Conservation (phyloP, 35 echinoderm and acorn worm species). For the Acanthaster planci region DNA sequence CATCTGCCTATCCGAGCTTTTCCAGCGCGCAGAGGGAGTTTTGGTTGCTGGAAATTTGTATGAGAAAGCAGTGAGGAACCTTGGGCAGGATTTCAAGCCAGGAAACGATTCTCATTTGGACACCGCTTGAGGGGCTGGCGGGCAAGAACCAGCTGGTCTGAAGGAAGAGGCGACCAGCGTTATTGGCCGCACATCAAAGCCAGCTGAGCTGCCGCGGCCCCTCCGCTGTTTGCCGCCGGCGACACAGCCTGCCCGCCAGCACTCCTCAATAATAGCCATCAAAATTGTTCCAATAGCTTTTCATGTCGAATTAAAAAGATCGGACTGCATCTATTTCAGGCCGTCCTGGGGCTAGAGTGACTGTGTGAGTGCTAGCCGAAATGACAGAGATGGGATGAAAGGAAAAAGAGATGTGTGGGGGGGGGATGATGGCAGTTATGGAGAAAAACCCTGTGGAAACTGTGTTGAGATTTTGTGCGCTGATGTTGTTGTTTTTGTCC, state of each 20-base stretch:
- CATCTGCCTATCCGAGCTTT: neutral
- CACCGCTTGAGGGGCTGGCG: conserved; percentile 18
- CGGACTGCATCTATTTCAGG: conserved; percentile 43
- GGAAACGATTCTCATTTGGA: conserved; percentile 33
- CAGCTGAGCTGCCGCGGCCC: conserved; percentile 8
- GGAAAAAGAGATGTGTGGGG: too few species aligned
- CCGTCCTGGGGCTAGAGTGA: conserved; percentile 6
- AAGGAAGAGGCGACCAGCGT: conserved; percentile 19
- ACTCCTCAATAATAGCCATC: conserved; percentile 48
- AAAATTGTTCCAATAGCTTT: conserved; percentile 54
- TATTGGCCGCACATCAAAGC: conserved; percentile 31
- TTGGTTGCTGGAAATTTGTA: conserved; percentile 14
- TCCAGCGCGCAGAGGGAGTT: neutral
- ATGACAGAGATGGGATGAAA: neutral
- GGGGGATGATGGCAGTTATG: neutral
- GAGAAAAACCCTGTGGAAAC: neutral
- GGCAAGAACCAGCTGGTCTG: conserved; percentile 24
- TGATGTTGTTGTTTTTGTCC: neutral
- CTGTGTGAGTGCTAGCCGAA: conserved; percentile 26
- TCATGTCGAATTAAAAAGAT: conserved; percentile 54
- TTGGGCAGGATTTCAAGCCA: conserved; percentile 32
- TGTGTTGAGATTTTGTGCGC: too few species aligned
- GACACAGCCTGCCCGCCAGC: conserved; percentile 18
- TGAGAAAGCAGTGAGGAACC: conserved; percentile 24
- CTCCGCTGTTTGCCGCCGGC: neutral